Evolutionary conservation across 2,797 vertebrate genomes (phyloP).

Genomic region (Urosaurus nigricauda): DNA sequence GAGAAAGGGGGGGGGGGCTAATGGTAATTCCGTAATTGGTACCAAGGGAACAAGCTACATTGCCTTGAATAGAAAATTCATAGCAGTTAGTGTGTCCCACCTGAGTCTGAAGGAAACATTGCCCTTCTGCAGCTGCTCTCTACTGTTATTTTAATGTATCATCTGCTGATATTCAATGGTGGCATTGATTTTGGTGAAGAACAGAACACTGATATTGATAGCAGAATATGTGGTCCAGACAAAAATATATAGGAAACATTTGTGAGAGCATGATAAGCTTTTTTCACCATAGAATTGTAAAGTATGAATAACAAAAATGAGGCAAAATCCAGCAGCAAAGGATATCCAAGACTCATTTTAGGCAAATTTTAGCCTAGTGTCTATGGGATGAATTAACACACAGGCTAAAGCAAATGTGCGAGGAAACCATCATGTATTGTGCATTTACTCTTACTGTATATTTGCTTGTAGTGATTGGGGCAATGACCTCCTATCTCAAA

Average conservation of each 20-base stretch:
- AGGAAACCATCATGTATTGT: background rate
- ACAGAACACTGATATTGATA: background rate
- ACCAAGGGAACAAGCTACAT: background rate
- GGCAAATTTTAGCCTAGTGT: too few species aligned
- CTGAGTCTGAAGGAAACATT: background rate
- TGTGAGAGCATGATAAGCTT: slow-evolving; percentile 15
- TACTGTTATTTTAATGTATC: background rate
- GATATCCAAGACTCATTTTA: background rate
- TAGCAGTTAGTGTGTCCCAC: background rate
- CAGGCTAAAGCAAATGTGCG: background rate
- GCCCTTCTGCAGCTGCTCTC: slow-evolving; percentile 4
- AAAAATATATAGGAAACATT: slow-evolving; percentile 3
- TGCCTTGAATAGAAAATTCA: slow-evolving; percentile 17
- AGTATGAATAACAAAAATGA: background rate
- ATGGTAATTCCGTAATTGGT: background rate
- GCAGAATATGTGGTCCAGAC: slow-evolving; percentile 3
- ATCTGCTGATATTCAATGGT: background rate
- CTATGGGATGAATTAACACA: background rate
- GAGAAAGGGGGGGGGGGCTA: background rate
- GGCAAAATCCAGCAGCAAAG: background rate
- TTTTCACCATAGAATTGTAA: background rate
- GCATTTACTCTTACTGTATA: background rate
- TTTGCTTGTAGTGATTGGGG: background rate
- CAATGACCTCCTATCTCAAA: background rate
- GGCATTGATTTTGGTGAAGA: background rate